phyloP scores from a whole-genome alignment of 2,888 invertebrate species.

The Campaea margaritaria region DNA sequence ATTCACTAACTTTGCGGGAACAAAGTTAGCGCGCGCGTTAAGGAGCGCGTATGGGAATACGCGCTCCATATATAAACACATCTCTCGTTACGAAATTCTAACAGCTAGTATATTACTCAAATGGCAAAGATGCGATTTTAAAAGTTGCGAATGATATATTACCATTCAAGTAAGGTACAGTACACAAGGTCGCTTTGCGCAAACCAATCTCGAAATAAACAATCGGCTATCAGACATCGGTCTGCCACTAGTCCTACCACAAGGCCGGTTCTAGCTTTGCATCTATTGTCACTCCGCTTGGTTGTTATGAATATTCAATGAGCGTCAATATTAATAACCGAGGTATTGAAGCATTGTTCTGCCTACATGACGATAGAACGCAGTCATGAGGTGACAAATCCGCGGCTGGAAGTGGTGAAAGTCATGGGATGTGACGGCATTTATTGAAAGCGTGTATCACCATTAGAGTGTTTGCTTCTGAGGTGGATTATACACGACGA shows the following conservation, averaged over 20 bases:
- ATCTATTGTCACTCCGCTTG: conserved; percentile 27
- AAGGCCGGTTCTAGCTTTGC: conserved; percentile 17
- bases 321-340: conserved; percentile 56
- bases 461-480: no score
- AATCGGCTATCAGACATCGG: conserved; percentile 6
- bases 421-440: conserved; percentile 27
- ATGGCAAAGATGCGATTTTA: neutral
- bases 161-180: conserved; percentile 15
- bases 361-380: conserved; percentile 58
- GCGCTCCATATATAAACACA: no score
- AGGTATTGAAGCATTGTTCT: conserved; percentile 61
- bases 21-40: no score
- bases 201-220: conserved; percentile 19
- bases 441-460: conserved; percentile 8
- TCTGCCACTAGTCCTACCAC: conserved; percentile 14
- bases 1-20: neutral
- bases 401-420: conserved; percentile 25
- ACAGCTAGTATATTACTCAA: no score
- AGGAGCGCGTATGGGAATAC: no score
- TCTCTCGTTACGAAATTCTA: no score
- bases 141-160: conserved; percentile 11
- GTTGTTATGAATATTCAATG: conserved; percentile 66
- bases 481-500: no score
- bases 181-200: conserved; percentile 21
- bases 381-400: conserved; percentile 38